Percentiles rank a stretch among this genome's conserved stretches.
These are phyloP conservation scores for Phasia obesa DNA, from an alignment of 2,888 invertebrate species.

Conservation along the genomic window DNA sequence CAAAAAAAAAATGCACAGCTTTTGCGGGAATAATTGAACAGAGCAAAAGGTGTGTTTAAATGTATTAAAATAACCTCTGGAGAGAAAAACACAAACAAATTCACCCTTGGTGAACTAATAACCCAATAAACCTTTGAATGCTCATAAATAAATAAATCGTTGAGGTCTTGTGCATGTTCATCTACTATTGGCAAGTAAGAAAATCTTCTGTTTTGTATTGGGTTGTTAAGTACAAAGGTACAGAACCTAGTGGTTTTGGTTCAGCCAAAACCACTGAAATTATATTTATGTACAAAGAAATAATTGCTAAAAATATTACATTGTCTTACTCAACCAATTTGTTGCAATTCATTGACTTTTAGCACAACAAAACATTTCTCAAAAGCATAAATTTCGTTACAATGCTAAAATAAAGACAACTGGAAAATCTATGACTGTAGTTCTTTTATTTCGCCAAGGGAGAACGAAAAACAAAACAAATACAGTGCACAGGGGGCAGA, in stretches of 20 bases:
- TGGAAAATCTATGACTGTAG: slow-evolving; percentile 49
- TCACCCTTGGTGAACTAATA: slow-evolving; percentile 58
- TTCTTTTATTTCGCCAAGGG: neutral
- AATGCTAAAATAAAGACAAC: slow-evolving; percentile 54
- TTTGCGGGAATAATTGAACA: neutral
- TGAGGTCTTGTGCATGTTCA: neutral
- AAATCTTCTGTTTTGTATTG: no score
- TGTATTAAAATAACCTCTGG: slow-evolving; percentile 1
- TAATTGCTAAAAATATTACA: slow-evolving; percentile 49
- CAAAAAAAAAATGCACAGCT: neutral
- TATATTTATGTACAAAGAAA: slow-evolving; percentile 20
- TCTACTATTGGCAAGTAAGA: no score
- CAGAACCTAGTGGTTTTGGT: neutral
- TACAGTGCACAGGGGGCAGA: slow-evolving; percentile 14
- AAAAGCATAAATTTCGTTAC: slow-evolving; percentile 76
- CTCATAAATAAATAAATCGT: slow-evolving; percentile 60
- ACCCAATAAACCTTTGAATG: slow-evolving; percentile 60
- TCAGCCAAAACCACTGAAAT: neutral
- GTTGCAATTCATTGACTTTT: slow-evolving; percentile 81
- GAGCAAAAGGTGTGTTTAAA: neutral
- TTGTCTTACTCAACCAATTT: slow-evolving; percentile 73
- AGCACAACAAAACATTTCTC: slow-evolving; percentile 73
- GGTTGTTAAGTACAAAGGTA: neutral
- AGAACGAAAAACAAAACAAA: neutral
- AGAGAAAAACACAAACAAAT: slow-evolving; percentile 23